A percentile compares a stretch with the other conserved stretches of the same genome.
Conservation (phyloP, 2,113 vertebrate genomes). For the Gyps fulvus region DNA sequence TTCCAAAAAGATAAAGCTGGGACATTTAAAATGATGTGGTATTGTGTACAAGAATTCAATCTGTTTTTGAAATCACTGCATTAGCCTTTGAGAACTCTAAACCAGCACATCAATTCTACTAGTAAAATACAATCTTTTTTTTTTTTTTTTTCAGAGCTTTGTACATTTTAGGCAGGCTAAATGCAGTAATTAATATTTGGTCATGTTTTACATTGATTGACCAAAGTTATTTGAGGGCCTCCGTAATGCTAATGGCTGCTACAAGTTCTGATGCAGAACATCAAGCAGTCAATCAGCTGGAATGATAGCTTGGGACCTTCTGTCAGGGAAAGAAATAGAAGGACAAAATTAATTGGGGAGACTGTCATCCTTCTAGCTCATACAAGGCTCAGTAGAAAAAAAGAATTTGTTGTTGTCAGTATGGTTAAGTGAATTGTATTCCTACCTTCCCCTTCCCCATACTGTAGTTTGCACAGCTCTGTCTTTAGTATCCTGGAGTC, state of each 20-base stretch:
- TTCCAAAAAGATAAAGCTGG: background rate
- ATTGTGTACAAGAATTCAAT: background rate
- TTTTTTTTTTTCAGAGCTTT: background rate
- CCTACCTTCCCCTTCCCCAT: background rate
- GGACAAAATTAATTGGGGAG: background rate
- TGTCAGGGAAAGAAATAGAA: background rate
- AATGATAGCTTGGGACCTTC: background rate
- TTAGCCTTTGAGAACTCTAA: background rate
- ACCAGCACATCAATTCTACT: background rate
- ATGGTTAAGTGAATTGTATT: background rate
- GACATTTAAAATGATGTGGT: background rate
- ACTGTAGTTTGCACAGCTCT: background rate
- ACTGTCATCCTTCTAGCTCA: background rate
- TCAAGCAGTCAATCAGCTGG: constrained; percentile 2
- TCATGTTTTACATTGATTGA: constrained; percentile 1
- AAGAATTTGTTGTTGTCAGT: background rate
- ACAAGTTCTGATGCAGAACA: background rate
- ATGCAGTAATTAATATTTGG: constrained; percentile 23
- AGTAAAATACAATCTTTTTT: background rate
- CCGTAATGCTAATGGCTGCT: background rate
- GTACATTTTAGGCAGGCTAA: background rate
- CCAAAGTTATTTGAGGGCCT: background rate
- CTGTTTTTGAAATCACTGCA: background rate
- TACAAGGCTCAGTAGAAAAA: background rate
- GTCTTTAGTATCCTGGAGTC: background rate